Evolutionary conservation across 1,140 invertebrate genomes (phyloP), one percentile per base, ranked within the genome.

Genomic region (Aphelinus atriplicis): DNA sequence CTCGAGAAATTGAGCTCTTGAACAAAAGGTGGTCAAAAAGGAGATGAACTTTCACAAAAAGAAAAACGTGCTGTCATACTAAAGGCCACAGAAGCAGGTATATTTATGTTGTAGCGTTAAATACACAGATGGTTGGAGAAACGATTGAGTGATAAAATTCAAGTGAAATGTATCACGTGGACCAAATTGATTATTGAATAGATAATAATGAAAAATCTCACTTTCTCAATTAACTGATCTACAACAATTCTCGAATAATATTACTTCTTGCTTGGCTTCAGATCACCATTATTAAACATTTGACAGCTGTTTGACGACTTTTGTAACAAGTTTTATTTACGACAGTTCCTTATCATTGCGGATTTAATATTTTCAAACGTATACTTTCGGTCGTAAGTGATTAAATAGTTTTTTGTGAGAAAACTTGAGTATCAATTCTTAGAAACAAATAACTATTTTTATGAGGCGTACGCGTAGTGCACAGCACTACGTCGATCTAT

Each of bases 101-200:
- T 45, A 56, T 7, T 9, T 7, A 53, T n/a, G 55, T 1, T 26
- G 10, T 60, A 26, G 26, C 26, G 26, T 26, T n/a, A 9, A 46
- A 50, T 60, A 58, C 4, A 66, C 62, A 2, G n/a, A 66, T 45
- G 64, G 67, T 67, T 47, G 26, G 9, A 61, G 60, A 61, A 45
- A 61, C 42, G 45, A 10, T 43, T 51, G 26, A 46, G 7, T 3
- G 60, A 71, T 71, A 71, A 43, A 45, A 48, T 2, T 7, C 6
- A 43, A n/a, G 43, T 47, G 46, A 7, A 58, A 53, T 43, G 26
- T 51, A 62, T 53, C 50, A 0, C 47, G 7, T 7, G 10, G 57
- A 56, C 62, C 64, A 71, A 66, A 76, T 67, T 63, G 63, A 73
- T 48, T 61, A 62, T 68, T 62, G 55, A 45, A 53, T 26, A 71